Evolutionary conservation across 2,888 invertebrate species (phyloP).

Genomic region (Icerya purchasi): DNA sequence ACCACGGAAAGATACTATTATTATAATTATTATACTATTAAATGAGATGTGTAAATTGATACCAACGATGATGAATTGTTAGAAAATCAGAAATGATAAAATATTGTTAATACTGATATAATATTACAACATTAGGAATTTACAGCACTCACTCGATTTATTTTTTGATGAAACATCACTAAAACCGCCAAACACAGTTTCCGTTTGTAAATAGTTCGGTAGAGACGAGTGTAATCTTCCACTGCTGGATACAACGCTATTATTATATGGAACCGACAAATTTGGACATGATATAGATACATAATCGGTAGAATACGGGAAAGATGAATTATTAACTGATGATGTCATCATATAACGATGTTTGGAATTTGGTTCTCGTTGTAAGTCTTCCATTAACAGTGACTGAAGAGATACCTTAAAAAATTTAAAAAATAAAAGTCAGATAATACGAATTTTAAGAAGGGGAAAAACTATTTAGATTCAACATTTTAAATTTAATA

Average conservation of each 20-base stretch:
- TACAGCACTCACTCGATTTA: background rate
- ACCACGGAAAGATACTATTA: too few relatives aligned
- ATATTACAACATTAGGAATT: too few relatives aligned
- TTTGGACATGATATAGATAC: slow-evolving; percentile 66
- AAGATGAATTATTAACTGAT: slow-evolving; percentile 24
- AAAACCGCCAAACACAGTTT: slow-evolving; percentile 28
- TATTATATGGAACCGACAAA: slow-evolving; percentile 27
- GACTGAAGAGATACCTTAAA: slow-evolving; percentile 53
- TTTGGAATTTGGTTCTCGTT: slow-evolving; percentile 51
- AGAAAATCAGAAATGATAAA: too few relatives aligned
- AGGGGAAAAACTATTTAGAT: background rate
- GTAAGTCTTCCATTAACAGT: slow-evolving; percentile 73
- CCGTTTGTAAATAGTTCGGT: slow-evolving; percentile 36
- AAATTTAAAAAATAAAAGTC: background rate
- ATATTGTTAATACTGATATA: too few relatives aligned
- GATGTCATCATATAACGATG: slow-evolving; percentile 71
- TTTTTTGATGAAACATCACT: background rate
- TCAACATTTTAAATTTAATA: background rate
- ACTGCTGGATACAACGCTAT: slow-evolving; percentile 22
- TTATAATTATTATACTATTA: too few relatives aligned
- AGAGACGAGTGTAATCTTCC: slow-evolving; percentile 31
- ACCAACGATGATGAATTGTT: too few relatives aligned
- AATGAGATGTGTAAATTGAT: too few relatives aligned
- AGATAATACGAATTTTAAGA: background rate
- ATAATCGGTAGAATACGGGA: slow-evolving; percentile 28